These are phyloP conservation scores for Percina caprodes DNA, from an alignment of 2,113 vertebrate species.

Conservation along the genomic window DNA sequence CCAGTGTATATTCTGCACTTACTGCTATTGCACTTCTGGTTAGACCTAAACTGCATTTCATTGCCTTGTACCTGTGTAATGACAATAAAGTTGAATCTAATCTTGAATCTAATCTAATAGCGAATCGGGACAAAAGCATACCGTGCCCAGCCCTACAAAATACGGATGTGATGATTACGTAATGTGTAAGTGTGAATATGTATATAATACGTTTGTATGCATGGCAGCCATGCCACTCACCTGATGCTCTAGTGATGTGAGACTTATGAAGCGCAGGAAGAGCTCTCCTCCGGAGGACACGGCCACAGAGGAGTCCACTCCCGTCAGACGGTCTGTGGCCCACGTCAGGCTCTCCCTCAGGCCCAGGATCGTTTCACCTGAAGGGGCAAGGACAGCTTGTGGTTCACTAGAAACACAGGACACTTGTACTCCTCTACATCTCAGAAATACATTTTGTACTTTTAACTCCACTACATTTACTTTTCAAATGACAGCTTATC, in stretches of 20 bases:
- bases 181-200: too few species aligned
- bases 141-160: too few species aligned
- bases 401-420: background rate
- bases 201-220: background rate
- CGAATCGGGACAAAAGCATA: too few species aligned
- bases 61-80: too few species aligned
- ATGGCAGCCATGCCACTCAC: slow-evolving; percentile 38
- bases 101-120: too few species aligned
- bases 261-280: slow-evolving; percentile 97
- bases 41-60: too few species aligned
- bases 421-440: background rate
- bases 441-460: background rate
- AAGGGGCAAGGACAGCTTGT: background rate
- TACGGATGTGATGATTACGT: too few species aligned
- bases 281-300: slow-evolving; percentile 96
- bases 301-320: slow-evolving; percentile 94
- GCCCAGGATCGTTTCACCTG: slow-evolving; percentile 94
- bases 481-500: too few species aligned
- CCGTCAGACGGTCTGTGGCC: slow-evolving; percentile 88
- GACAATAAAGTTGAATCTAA: too few species aligned
- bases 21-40: too few species aligned
- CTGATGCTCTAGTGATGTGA: slow-evolving; percentile 93
- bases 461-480: background rate
- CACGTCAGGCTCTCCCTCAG: slow-evolving; percentile 91
- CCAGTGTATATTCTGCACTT: too few species aligned